Percentiles rank a stretch among this genome's conserved stretches.
phyloP scores from a whole-genome alignment of 2,888 invertebrate species.

The Uloborus plumipes region DNA sequence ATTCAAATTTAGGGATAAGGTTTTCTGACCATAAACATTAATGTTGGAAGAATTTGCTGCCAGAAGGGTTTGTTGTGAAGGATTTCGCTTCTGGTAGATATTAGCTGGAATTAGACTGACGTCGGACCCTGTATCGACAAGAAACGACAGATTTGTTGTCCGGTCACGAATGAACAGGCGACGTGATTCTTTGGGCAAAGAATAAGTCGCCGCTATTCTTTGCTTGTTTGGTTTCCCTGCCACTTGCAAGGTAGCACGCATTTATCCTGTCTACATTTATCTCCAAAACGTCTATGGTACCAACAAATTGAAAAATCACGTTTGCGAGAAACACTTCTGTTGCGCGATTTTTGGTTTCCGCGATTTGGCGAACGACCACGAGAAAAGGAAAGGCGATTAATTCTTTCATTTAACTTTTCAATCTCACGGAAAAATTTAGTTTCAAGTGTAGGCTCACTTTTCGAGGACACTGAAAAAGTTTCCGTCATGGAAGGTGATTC shows the following conservation, averaged over 20 bases:
- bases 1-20: neutral
- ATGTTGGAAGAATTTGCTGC: slow-evolving; percentile 10
- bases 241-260: neutral
- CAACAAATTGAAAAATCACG: neutral
- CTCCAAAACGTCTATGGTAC: neutral
- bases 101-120: slow-evolving; percentile 23
- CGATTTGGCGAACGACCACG: neutral
- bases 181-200: neutral
- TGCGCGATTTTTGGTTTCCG: neutral
- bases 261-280: slow-evolving; percentile 4
- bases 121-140: slow-evolving; percentile 47
- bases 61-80: neutral
- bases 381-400: neutral
- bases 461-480: neutral
- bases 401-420: slow-evolving; percentile 14
- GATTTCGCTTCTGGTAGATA: slow-evolving; percentile 9
- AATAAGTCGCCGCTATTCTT: too few relatives aligned
- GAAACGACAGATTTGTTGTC: slow-evolving; percentile 25
- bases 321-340: neutral
- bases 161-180: slow-evolving; percentile 20
- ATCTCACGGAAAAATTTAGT: neutral
- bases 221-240: neutral
- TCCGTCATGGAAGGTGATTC: neutral
- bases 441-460: neutral
- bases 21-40: slow-evolving; percentile 4